These are phyloP conservation scores for Hesperophylax magnus DNA, from an alignment of 1,140 invertebrate genomes.

Conservation along the genomic window DNA sequence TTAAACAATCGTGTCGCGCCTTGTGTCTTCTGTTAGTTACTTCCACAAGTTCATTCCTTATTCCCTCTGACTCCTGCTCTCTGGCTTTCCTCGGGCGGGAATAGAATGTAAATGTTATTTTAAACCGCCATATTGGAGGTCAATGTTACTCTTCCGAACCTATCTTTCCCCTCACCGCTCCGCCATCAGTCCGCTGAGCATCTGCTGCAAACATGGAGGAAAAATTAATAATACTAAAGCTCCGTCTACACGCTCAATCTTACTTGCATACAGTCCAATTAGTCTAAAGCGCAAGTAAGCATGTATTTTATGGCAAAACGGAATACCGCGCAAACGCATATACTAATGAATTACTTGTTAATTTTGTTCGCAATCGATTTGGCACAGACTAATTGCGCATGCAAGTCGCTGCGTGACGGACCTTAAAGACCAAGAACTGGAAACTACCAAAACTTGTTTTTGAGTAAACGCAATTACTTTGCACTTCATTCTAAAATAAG, in stretches of 20 bases:
- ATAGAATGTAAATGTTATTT: conserved; percentile 51
- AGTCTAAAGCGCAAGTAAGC: too few relatives aligned
- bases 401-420: too few relatives aligned
- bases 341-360: too few relatives aligned
- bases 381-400: too few relatives aligned
- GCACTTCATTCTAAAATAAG: too few relatives aligned
- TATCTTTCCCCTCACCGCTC: not conserved
- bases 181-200: not conserved
- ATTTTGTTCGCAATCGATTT: too few relatives aligned
- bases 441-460: not conserved
- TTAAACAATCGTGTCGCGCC: not conserved
- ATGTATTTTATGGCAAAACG: too few relatives aligned
- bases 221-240: too few relatives aligned
- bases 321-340: too few relatives aligned
- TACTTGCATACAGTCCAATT: too few relatives aligned
- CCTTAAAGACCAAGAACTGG: too few relatives aligned
- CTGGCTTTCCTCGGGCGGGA: not conserved
- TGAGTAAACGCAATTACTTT: not conserved
- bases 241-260: too few relatives aligned
- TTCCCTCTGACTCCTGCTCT: not conserved
- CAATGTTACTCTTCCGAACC: conserved; percentile 52
- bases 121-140: conserved; percentile 52
- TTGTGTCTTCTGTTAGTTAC: not conserved
- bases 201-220: not conserved
- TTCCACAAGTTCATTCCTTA: not conserved